Percentiles rank a stretch among this genome's conserved stretches.
Conservation (phyloP, 2,888 invertebrate species). For the Rugalucina vietnamica region DNA sequence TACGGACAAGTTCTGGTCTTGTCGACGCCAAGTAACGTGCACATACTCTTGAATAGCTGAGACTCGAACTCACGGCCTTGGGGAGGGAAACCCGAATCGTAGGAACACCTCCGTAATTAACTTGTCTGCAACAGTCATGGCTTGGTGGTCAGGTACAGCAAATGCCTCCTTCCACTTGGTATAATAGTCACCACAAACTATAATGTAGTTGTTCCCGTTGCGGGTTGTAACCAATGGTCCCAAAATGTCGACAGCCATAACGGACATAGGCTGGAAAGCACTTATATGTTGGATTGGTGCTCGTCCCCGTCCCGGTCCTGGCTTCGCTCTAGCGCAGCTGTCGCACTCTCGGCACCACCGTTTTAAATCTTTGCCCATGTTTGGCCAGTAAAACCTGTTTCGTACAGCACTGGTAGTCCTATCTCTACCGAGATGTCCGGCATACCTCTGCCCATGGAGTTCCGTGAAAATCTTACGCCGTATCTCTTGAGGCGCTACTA, state of each 20-base stretch:
- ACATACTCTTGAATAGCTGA: background rate
- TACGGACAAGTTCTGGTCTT: constrained; percentile 1
- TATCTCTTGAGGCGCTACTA: background rate
- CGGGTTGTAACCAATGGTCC: constrained; percentile 12
- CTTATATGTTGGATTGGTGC: no score
- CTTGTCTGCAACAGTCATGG: constrained; percentile 22
- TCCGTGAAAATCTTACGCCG: background rate
- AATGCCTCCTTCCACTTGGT: constrained; percentile 38
- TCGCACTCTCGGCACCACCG: no score
- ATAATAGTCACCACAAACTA: constrained; percentile 28
- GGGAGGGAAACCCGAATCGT: no score
- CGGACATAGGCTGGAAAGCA: no score
- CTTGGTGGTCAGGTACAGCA: constrained; percentile 19
- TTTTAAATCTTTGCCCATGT: constrained; percentile 4
- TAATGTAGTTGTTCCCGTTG: constrained; percentile 15
- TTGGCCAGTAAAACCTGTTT: constrained; percentile 9
- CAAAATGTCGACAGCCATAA: no score
- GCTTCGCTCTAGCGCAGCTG: no score
- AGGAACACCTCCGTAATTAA: no score
- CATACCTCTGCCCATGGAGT: background rate
- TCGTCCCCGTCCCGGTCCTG: constrained; percentile 14
- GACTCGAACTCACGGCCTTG: background rate
- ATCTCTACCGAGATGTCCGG: background rate
- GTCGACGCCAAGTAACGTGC: background rate
- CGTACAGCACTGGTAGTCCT: background rate